These are phyloP conservation scores for Oenanthe oenanthe DNA, from an alignment of 2,113 vertebrate genomes.

Conservation along the genomic window DNA sequence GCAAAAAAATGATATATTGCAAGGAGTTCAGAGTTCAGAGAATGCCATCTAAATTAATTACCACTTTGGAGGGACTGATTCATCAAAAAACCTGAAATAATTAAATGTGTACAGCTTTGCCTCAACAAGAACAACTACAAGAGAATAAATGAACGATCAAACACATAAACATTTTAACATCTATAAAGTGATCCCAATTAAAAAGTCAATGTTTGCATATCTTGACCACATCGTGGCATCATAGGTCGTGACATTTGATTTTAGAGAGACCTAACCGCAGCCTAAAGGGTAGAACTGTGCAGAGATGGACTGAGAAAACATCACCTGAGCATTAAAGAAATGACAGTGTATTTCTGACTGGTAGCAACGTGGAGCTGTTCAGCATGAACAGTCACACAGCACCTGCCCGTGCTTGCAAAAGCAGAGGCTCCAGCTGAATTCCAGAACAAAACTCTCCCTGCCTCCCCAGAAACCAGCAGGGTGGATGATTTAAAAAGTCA, in stretches of 20 bases:
- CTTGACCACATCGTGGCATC: not conserved
- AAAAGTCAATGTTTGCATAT: not conserved
- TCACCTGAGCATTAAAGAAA: not conserved
- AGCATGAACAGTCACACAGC: not conserved
- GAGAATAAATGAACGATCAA: constrained; percentile 11
- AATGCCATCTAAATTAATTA: constrained; percentile 76
- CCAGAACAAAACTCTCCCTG: not conserved
- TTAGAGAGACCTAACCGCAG: not conserved
- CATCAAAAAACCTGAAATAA: constrained; percentile 67
- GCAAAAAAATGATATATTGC: constrained; percentile 43
- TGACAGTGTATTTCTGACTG: not conserved
- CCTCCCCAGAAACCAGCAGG: not conserved
- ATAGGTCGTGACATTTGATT: not conserved
- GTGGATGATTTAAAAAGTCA: not conserved
- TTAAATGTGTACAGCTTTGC: constrained; percentile 62
- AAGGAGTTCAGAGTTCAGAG: constrained; percentile 65
- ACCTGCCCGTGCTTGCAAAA: not conserved
- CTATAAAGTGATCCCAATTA: not conserved
- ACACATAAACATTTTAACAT: not conserved
- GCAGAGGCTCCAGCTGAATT: not conserved
- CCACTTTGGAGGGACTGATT: constrained; percentile 65
- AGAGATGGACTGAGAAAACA: not conserved
- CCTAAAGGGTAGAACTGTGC: not conserved
- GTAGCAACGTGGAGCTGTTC: not conserved
- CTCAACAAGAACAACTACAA: constrained; percentile 52